Base-by-base conservation (phyloP, 1,140 invertebrate genomes). In the Nymphalis io region DNA sequence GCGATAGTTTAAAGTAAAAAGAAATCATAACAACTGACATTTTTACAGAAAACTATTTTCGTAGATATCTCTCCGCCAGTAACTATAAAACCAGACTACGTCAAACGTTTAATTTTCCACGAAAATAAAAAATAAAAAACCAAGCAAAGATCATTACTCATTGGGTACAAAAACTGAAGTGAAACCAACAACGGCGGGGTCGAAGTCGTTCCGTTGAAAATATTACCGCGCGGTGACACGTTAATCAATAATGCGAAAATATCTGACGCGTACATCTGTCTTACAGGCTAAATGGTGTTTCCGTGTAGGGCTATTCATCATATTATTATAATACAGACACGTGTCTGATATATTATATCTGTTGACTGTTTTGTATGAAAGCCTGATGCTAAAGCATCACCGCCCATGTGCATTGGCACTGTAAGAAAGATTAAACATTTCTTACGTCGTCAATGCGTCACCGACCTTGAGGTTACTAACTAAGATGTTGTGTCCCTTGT, bases 201-300 rank as follows among this genome's bases (percentile, higher is more conserved):
- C 48, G 20, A 16, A 53, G 10, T 23, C 20, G 20, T 12, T 53
- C 20, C 51, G 51, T 23, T 27, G 51, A n/a, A 55, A 27, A 55
- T 48, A 48, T 16, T 48, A 48, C 46, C 15, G 46, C 46, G 3
- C 51, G 10, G 48, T 55, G 51, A 55, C 51, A 55, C 51, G 13
- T 27, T 55, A 55, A 55, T 55, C 51, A 55, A 55, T 55, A 55
- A 27, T 55, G 51, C 21, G 21, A 55, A 55, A 55, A 55, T 55
- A 55, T 33, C 51, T 27, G 51, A 27, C 51, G 20, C 23, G 51
- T 55, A n/a, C 51, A 15, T 55, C 51, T 55, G 51, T 55, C 51
- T 20, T 48, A 20, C 15, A 53, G 18, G 4, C 48, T 3, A 18
- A 53, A 21, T 53, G 48, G 13, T 21, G 51, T 33, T 0, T 2